phyloP scores from a whole-genome alignment of 1,140 invertebrate genomes.

The Drosophila cardini region DNA sequence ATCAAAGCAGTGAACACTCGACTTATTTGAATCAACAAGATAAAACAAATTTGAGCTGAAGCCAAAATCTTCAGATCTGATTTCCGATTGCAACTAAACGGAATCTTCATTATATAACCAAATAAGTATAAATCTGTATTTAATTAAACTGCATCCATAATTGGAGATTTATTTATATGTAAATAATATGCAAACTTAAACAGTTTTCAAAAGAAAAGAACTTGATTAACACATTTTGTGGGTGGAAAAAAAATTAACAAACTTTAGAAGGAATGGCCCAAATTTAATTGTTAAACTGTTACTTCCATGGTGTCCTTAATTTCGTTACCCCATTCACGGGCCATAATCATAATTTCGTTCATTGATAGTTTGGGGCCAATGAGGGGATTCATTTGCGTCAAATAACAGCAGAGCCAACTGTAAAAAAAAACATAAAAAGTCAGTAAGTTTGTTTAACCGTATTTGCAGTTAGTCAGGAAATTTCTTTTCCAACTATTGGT shows the following conservation, averaged over 20 bases:
- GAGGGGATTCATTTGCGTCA: constrained; percentile 97
- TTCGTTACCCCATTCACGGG: constrained; percentile 91
- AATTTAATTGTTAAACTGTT: constrained; percentile 35
- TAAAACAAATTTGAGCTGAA: no score
- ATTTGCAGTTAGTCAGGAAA: not conserved
- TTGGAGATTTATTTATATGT: constrained; percentile 46
- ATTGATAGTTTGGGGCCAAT: constrained; percentile 93
- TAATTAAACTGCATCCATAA: constrained; percentile 23
- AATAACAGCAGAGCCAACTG: constrained; percentile 95
- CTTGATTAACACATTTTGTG: constrained; percentile 27
- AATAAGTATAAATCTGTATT: constrained; percentile 6
- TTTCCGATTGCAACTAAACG: no score
- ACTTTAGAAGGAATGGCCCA: constrained; percentile 35
- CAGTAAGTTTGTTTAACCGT: constrained; percentile 2
- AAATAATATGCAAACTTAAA: constrained; percentile 42
- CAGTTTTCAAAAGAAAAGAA: constrained; percentile 22
- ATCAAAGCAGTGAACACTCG: no score
- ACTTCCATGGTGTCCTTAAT: constrained; percentile 72
- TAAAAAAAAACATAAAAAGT: constrained; percentile 24
- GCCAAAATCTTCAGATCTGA: no score
- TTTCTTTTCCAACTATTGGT: no score
- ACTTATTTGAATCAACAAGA: no score
- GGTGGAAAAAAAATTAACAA: constrained; percentile 57
- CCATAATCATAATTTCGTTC: constrained; percentile 90
- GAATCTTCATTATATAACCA: not conserved